Percentiles rank a stretch among this genome's conserved stretches.
These are phyloP conservation scores for Sminthurinus signatus DNA, from an alignment of 1,140 invertebrate species.

Conservation along the genomic window DNA sequence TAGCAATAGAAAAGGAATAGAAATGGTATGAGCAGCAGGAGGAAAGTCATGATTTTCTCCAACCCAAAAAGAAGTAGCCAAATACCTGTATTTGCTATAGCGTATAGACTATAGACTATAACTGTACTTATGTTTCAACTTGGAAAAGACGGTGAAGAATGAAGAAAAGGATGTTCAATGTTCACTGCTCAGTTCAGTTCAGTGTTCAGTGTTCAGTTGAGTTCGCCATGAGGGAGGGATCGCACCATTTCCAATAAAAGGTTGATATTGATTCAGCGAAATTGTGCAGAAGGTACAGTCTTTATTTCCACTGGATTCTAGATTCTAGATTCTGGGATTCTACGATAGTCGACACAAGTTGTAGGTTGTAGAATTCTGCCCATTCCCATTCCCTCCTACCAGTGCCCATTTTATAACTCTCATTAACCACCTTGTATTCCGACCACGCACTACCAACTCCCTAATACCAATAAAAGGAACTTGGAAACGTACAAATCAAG, in stretches of 20 bases:
- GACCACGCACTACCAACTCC: slow-evolving; percentile 28
- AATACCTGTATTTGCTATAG: no score
- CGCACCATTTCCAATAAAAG: slow-evolving; percentile 23
- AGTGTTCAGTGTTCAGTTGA: no score
- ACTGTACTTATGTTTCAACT: no score
- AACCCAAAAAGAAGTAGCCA: no score
- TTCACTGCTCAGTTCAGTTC: no score
- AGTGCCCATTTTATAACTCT: slow-evolving; percentile 28
- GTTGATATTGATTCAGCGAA: slow-evolving; percentile 27
- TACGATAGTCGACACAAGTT: neutral
- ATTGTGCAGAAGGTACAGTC: slow-evolving; percentile 23
- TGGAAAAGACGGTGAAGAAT: no score
- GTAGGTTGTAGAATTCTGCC: slow-evolving; percentile 14
- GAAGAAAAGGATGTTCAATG: no score
- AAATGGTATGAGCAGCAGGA: no score
- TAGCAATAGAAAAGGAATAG: no score
- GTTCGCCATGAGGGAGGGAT: neutral
- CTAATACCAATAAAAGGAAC: slow-evolving; percentile 36
- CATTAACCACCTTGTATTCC: slow-evolving; percentile 42
- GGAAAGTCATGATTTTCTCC: no score
- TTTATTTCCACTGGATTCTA: slow-evolving; percentile 33
- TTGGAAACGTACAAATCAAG: slow-evolving; percentile 39
- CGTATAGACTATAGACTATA: no score
- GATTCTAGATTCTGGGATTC: neutral
- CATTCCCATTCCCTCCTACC: neutral